Evolutionary conservation across 2,113 vertebrate species (phyloP).

Genomic region (Melanotaenia duboulayi): DNA sequence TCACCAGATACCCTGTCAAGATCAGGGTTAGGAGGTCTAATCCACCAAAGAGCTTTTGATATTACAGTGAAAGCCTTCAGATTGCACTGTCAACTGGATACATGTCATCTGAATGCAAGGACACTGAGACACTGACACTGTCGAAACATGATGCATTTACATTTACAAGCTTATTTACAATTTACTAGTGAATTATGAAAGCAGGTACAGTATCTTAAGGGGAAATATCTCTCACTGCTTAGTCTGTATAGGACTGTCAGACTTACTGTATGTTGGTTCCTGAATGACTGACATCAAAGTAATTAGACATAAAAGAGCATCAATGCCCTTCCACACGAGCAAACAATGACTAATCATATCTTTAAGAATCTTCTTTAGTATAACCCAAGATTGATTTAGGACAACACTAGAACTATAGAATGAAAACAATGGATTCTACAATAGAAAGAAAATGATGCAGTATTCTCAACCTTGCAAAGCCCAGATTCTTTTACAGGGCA

Average conservation of each 20-base stretch:
- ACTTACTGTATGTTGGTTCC: not conserved
- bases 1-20: conserved; percentile 74
- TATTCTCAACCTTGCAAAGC: not conserved
- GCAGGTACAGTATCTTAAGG: conserved; percentile 8
- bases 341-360: not conserved
- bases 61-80: conserved; percentile 64
- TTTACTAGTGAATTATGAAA: conserved; percentile 32
- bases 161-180: too few relatives aligned
- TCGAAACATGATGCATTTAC: conserved; percentile 45
- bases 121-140: conserved; percentile 24
- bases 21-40: conserved; percentile 74
- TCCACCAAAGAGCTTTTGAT: conserved; percentile 72
- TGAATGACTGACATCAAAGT: not conserved
- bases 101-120: conserved; percentile 40
- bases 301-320: not conserved
- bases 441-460: not conserved
- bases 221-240: not conserved
- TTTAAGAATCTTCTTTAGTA: not conserved
- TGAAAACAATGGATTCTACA: not conserved
- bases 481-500: not conserved
- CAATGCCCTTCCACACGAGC: not conserved
- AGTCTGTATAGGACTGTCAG: not conserved
- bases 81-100: conserved; percentile 50
- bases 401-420: not conserved
- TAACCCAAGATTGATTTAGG: not conserved